Evolutionary conservation across 2,888 invertebrate genomes (phyloP).

Genomic region (Melinaea marsaeus): DNA sequence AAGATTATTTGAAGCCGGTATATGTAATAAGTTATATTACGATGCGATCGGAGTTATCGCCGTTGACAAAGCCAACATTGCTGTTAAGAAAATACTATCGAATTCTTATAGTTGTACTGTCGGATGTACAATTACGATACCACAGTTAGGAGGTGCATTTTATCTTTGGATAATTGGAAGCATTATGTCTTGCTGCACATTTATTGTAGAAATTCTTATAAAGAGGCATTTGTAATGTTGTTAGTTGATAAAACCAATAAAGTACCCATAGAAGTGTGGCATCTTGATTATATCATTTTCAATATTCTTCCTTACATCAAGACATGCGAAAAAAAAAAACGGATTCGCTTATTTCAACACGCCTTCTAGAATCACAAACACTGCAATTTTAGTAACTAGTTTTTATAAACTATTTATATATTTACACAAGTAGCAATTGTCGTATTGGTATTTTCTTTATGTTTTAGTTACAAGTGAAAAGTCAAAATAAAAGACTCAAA

Average conservation of each 20-base stretch:
- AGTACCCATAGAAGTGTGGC: not conserved
- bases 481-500: not conserved
- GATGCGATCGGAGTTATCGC: conserved; percentile 53
- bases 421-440: too few species aligned
- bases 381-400: too few species aligned
- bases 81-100: conserved; percentile 44
- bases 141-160: conserved; percentile 50
- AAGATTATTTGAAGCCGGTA: conserved; percentile 59
- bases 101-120: conserved; percentile 55
- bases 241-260: not conserved
- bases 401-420: too few species aligned
- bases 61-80: conserved; percentile 45
- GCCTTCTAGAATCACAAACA: too few species aligned
- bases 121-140: conserved; percentile 55
- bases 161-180: conserved; percentile 55
- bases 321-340: too few species aligned
- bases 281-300: too few species aligned
- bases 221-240: conserved; percentile 3
- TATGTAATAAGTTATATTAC: conserved; percentile 47
- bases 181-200: conserved; percentile 42
- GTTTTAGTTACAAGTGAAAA: too few species aligned
- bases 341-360: too few species aligned
- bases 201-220: conserved; percentile 43
- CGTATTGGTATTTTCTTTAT: too few species aligned
- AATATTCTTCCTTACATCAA: too few species aligned